Conservation (phyloP, 2,113 vertebrate genomes). For the Phyllostomus hastatus region DNA sequence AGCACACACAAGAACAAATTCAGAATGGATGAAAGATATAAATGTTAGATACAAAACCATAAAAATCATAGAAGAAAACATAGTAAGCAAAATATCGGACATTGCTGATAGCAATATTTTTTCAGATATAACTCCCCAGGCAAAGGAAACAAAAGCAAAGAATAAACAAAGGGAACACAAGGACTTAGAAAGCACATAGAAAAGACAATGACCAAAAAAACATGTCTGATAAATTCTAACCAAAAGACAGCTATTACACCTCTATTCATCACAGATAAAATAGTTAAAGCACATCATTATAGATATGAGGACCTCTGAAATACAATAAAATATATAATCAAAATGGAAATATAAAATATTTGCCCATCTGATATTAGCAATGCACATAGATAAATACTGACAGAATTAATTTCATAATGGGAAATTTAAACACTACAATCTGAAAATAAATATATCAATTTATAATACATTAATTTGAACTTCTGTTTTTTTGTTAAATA, state of each 20-base stretch:
- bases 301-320: background rate
- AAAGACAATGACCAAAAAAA: background rate
- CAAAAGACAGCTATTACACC: background rate
- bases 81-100: no score
- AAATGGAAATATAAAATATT: background rate
- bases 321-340: background rate
- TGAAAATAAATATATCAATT: background rate
- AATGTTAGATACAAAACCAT: no score
- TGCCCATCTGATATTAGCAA: background rate
- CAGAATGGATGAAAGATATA: no score
- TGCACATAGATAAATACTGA: background rate
- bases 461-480: background rate
- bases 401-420: background rate
- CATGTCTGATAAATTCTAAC: background rate
- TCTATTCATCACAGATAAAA: background rate
- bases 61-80: no score
- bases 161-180: no score
- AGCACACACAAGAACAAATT: no score
- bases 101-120: no score
- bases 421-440: background rate
- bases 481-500: background rate
- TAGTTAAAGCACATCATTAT: background rate
- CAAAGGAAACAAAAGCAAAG: no score
- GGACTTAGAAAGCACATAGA: background rate
- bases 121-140: no score